A percentile compares a stretch with the other conserved stretches of the same genome.
Evolutionary conservation across 2,797 vertebrate species (phyloP).

Genomic region (Phrynocephalus guinanensis): DNA sequence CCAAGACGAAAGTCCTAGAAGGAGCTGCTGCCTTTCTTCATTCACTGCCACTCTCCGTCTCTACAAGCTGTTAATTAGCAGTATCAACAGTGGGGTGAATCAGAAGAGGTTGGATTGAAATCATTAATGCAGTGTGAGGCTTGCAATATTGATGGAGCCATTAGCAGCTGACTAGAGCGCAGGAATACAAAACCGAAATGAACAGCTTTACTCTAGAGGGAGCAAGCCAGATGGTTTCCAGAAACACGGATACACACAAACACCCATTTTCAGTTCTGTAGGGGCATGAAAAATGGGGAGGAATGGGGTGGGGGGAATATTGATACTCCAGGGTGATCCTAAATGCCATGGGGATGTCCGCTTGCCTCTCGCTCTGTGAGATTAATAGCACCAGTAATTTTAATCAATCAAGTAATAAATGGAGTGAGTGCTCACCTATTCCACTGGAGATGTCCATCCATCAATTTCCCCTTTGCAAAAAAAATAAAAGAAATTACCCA

Average conservation of each 20-base stretch:
- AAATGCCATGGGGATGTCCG: background rate
- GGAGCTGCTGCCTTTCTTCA: conserved; percentile 34
- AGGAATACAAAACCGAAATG: conserved; percentile 43
- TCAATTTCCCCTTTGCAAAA: no score
- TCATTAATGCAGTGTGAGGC: conserved; percentile 43
- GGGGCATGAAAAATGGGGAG: background rate
- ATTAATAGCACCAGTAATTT: background rate
- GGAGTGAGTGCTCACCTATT: no score
- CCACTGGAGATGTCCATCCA: background rate
- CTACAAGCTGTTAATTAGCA: conserved; percentile 50
- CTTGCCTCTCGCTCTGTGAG: background rate
- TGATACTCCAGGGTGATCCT: no score
- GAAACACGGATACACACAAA: conserved; percentile 21
- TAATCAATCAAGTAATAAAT: background rate
- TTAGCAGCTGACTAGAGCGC: background rate
- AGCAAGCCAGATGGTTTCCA: conserved; percentile 8
- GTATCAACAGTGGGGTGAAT: conserved; percentile 22
- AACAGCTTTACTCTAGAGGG: conserved; percentile 17
- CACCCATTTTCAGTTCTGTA: background rate
- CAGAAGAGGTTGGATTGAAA: conserved; percentile 9
- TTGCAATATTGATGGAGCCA: conserved; percentile 39
- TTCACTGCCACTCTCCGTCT: conserved; percentile 28
- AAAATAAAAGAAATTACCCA: no score
- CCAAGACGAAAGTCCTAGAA: conserved; percentile 45
- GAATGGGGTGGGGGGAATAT: no score